Evolutionary conservation across 2,888 invertebrate species (phyloP).

Genomic region (Yponomeuta cagnagella): DNA sequence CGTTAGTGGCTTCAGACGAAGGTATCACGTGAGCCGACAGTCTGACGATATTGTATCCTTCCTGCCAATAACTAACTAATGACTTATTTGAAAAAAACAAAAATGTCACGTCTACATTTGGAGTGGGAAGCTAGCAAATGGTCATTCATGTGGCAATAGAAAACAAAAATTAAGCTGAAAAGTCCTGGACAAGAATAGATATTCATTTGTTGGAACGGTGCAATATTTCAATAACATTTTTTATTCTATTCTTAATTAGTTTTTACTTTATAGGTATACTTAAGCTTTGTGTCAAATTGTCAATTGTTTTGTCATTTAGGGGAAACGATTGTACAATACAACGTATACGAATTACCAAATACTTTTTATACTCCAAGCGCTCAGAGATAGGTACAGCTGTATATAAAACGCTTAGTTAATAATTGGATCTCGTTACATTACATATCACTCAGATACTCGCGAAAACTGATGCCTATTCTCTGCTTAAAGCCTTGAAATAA

Average conservation of each 20-base stretch:
- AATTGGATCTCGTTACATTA: neutral
- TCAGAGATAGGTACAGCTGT: neutral
- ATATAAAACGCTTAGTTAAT: neutral
- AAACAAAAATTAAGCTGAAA: neutral
- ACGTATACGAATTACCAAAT: slow-evolving; percentile 1
- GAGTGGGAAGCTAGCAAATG: too few relatives aligned
- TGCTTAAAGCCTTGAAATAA: neutral
- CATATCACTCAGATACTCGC: neutral
- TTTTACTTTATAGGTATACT: neutral
- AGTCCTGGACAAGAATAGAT: too few relatives aligned
- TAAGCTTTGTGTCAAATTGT: neutral
- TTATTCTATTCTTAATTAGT: neutral
- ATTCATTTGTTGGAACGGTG: neutral
- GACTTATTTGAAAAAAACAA: too few relatives aligned
- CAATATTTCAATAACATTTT: neutral
- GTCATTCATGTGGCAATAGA: neutral
- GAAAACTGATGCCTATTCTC: neutral
- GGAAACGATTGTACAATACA: neutral
- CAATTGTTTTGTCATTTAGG: slow-evolving; percentile 1
- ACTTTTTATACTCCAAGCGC: neutral
- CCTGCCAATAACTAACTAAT: too few relatives aligned
- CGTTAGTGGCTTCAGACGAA: too few relatives aligned
- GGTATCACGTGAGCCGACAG: too few relatives aligned
- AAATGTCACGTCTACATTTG: too few relatives aligned
- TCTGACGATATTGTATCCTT: too few relatives aligned